Evolutionary conservation across 2,113 vertebrate species (phyloP), one percentile per base, ranked within the genome.

Genomic region (Leucopsar rothschildi): DNA sequence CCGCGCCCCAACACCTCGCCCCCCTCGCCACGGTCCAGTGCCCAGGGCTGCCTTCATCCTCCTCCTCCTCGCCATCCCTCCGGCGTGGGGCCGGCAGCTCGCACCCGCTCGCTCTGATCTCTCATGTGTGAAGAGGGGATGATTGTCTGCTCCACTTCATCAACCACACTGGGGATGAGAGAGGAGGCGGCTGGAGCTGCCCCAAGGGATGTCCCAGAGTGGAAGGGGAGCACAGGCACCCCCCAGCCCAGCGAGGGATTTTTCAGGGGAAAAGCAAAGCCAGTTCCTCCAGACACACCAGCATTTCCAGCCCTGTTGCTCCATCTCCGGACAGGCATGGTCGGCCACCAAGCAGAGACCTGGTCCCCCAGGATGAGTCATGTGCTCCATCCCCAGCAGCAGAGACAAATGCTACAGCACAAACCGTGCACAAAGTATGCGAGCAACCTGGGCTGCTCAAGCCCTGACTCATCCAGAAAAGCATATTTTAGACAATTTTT

Each of bases 111-210:
- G 12, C 90, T 82, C 90, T 91, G 95, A 76, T 82, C 90, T 69
- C 64, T 92, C 94, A 93, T 77, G 96, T 89, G 93, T 95, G 86
- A 97, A 93, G 71, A 91, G 71, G 88, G 78, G 92, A 93, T 15
- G 11, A 96, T 91, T 96, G 95, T 95, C 95, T 79, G 95, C 95
- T 97, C 95, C 82, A 90, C 92, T 96, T 95, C 91, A 88, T 82
- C 83, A 81, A 29, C 42, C 85, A 65, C 89, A 64, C 59, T 6
- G 4, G 47, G 42, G 53, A 82, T 1, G 20, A 69, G 78, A 75
- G 65, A 89, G 88, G 71, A 92, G 90, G 92, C 0, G 56, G 80
- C 75, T n/a, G 85, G 31, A 78, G 49, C 60, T 2, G 6, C 92
- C 91, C 64, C 4, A 6, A 64, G 91, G 14, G 3, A 59, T 24